phyloP scores from a whole-genome alignment of 2,113 vertebrate species.

The Bos javanicus region DNA sequence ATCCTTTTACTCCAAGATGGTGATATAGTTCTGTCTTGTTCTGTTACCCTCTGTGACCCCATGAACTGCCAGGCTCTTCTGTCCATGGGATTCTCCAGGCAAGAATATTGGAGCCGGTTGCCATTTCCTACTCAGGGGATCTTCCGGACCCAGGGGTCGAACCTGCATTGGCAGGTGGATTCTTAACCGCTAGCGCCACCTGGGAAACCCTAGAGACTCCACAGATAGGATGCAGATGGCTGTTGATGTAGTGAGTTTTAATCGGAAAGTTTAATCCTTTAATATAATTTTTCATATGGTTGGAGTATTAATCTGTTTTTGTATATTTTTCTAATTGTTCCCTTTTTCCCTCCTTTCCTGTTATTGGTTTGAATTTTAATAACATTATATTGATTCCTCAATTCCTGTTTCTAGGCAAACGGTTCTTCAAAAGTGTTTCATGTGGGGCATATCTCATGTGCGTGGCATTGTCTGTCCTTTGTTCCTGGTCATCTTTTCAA shows the following conservation, averaged over 20 bases:
- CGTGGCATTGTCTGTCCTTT: background rate
- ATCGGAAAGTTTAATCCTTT: background rate
- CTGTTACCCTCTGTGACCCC: background rate
- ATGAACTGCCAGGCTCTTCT: no score
- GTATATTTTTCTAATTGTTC: background rate
- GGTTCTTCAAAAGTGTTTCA: background rate
- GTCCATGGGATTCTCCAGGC: no score
- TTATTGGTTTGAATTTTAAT: background rate
- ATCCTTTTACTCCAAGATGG: background rate
- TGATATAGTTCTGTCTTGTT: background rate
- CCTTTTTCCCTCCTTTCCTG: background rate
- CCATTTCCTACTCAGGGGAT: background rate
- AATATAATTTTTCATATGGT: background rate
- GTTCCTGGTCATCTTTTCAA: background rate
- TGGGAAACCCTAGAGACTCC: no score
- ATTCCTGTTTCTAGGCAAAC: background rate
- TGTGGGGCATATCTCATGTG: background rate
- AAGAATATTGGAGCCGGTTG: background rate
- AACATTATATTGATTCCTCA: background rate
- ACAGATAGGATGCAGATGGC: background rate
- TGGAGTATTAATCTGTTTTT: background rate
- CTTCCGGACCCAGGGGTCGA: background rate
- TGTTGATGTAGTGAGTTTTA: background rate
- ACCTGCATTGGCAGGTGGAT: background rate
- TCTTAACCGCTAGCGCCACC: fast-evolving